Conservation (phyloP, 2,888 invertebrate species). For the Diloba caeruleocephala region DNA sequence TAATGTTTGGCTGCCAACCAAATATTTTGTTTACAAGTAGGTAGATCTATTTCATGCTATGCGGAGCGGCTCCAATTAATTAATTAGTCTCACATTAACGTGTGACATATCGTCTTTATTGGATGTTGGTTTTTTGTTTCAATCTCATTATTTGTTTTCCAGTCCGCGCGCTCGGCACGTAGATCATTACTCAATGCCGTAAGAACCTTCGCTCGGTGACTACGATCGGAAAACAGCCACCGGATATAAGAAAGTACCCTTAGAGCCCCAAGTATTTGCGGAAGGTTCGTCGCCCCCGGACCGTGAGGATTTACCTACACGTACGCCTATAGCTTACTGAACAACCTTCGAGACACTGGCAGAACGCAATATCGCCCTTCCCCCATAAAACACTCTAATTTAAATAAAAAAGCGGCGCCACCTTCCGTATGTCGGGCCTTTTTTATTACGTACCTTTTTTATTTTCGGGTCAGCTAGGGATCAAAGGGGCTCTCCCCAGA, state of each 20-base stretch:
- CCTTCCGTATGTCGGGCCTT: conserved; percentile 89
- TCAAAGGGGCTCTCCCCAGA: conserved; percentile 87
- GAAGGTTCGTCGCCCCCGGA: conserved; percentile 73
- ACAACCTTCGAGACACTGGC: conserved; percentile 83
- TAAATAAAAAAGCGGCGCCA: conserved; percentile 89
- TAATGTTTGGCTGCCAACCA: conserved; percentile 76
- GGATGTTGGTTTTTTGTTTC: conserved; percentile 29
- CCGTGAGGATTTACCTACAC: conserved; percentile 73
- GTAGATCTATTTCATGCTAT: conserved; percentile 61
- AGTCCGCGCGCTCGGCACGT: conserved; percentile 41
- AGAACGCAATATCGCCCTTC: conserved; percentile 88
- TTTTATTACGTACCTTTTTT: conserved; percentile 89
- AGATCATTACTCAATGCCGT: conserved; percentile 52
- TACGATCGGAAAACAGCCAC: conserved; percentile 63
- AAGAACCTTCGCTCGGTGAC: conserved; percentile 59
- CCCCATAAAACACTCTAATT: conserved; percentile 89
- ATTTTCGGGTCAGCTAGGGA: conserved; percentile 89
- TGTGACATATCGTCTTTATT: conserved; percentile 34
- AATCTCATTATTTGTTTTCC: conserved; percentile 24
- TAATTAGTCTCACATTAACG: conserved; percentile 57
- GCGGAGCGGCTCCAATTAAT: conserved; percentile 60
- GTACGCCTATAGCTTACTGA: conserved; percentile 75
- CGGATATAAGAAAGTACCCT: conserved; percentile 70
- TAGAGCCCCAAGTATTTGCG: conserved; percentile 71
- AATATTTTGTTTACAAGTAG: conserved; percentile 71